A percentile compares a stretch with the other conserved stretches of the same genome.
Conservation (phyloP, 2,888 invertebrate species). For the Troides oblongomaculatus region DNA sequence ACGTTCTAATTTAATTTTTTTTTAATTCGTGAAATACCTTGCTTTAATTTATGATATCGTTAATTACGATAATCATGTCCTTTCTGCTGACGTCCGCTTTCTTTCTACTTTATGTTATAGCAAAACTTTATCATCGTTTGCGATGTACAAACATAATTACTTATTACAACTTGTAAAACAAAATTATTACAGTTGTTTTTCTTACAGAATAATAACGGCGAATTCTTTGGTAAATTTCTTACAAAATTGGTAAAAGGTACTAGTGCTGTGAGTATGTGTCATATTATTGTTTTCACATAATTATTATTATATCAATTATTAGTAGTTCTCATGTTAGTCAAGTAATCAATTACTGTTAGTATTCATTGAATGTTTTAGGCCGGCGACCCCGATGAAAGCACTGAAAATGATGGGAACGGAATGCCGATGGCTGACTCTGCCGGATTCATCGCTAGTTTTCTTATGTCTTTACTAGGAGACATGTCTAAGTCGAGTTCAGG, state of each 20-base stretch:
- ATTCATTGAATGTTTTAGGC: conserved; percentile 45
- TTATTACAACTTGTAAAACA: not conserved
- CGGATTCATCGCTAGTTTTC: conserved; percentile 60
- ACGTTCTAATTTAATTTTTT: too few relatives aligned
- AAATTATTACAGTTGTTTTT: conserved; percentile 1
- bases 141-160: not conserved
- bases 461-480: conserved; percentile 63
- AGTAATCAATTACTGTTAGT: not conserved
- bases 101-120: not conserved
- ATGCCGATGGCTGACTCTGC: conserved; percentile 60
- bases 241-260: conserved; percentile 67
- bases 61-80: too few relatives aligned
- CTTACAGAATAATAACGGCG: conserved; percentile 72
- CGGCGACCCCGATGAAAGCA: conserved; percentile 50
- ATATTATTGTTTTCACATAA: not conserved
- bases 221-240: conserved; percentile 68
- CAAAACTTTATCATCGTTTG: not conserved
- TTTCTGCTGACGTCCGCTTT: too few relatives aligned
- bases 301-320: not conserved
- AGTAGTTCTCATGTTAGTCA: not conserved
- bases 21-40: too few relatives aligned
- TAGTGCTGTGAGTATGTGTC: conserved; percentile 61
- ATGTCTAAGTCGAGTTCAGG: conserved; percentile 69
- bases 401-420: conserved; percentile 49
- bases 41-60: too few relatives aligned